A percentile compares a stretch with the other conserved stretches of the same genome.
These are phyloP conservation scores for Empis livida DNA, from an alignment of 2,888 invertebrate species.

Conservation along the genomic window DNA sequence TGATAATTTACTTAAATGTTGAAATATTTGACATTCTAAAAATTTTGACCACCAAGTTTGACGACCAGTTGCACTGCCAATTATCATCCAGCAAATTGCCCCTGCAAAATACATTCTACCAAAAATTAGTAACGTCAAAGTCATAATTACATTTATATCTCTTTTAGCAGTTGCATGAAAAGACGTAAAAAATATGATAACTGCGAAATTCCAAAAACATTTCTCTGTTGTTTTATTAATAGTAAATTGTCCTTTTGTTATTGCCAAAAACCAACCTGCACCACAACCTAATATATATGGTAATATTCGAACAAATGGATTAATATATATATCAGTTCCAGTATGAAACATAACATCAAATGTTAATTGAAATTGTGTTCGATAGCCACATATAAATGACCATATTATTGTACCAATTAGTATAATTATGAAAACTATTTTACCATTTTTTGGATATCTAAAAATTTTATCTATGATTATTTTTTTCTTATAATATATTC, in stretches of 20 bases:
- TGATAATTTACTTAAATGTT: slow-evolving; percentile 41
- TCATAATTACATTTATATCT: slow-evolving; percentile 34
- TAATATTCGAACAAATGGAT: slow-evolving; percentile 39
- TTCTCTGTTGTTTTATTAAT: slow-evolving; percentile 22
- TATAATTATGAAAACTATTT: slow-evolving; percentile 14
- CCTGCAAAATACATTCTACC: slow-evolving; percentile 42
- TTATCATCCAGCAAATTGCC: slow-evolving; percentile 42
- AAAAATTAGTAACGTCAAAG: slow-evolving; percentile 39
- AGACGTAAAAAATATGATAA: slow-evolving; percentile 26
- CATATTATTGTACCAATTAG: slow-evolving; percentile 23
- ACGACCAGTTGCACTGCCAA: slow-evolving; percentile 42
- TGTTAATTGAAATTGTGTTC: slow-evolving; percentile 26
- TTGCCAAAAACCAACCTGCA: slow-evolving; percentile 36
- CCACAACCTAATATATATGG: slow-evolving; percentile 39
- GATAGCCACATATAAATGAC: slow-evolving; percentile 25
- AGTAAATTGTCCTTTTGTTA: slow-evolving; percentile 23
- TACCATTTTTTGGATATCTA: slow-evolving; percentile 25
- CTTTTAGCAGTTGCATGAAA: slow-evolving; percentile 31
- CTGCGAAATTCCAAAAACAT: slow-evolving; percentile 27
- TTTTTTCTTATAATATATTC: neutral
- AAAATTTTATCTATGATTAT: neutral
- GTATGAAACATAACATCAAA: slow-evolving; percentile 33
- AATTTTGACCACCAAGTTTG: slow-evolving; percentile 35
- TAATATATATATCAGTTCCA: slow-evolving; percentile 37
- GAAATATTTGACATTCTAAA: slow-evolving; percentile 29